These are phyloP conservation scores for Pseudomyrmex cubaensis DNA, from an alignment of 1,140 invertebrate species.

Conservation along the genomic window DNA sequence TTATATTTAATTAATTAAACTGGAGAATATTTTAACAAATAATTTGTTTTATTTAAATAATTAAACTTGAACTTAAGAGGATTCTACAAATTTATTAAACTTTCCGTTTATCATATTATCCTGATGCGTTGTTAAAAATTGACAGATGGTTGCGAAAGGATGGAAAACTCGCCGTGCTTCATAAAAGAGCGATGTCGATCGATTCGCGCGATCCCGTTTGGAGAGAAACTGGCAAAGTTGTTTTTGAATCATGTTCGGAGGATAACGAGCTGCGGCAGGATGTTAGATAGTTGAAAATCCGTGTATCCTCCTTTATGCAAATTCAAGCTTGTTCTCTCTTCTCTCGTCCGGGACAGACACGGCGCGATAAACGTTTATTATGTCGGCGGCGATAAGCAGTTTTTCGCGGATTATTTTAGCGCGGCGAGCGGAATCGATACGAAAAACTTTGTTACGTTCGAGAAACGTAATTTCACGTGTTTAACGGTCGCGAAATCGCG, in stretches of 20 bases:
- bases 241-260: background rate
- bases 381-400: background rate
- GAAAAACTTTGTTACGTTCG: background rate
- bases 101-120: background rate
- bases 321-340: background rate
- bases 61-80: no score
- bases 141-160: background rate
- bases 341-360: constrained; percentile 6
- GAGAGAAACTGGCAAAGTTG: background rate
- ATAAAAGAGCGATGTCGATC: constrained; percentile 20
- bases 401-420: background rate
- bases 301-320: constrained; percentile 35
- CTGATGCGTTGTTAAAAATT: constrained; percentile 4
- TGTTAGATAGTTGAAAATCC: constrained; percentile 27
- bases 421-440: background rate
- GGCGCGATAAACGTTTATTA: constrained; percentile 12
- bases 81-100: no score
- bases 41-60: no score
- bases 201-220: constrained; percentile 35
- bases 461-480: background rate
- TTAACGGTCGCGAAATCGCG: constrained; percentile 12
- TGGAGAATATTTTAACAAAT: no score
- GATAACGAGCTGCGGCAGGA: constrained; percentile 29
- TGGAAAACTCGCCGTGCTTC: constrained; percentile 18
- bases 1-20: no score